Evolutionary conservation across 2,888 invertebrate genomes (phyloP).

Genomic region (Spisula subtruncata): DNA sequence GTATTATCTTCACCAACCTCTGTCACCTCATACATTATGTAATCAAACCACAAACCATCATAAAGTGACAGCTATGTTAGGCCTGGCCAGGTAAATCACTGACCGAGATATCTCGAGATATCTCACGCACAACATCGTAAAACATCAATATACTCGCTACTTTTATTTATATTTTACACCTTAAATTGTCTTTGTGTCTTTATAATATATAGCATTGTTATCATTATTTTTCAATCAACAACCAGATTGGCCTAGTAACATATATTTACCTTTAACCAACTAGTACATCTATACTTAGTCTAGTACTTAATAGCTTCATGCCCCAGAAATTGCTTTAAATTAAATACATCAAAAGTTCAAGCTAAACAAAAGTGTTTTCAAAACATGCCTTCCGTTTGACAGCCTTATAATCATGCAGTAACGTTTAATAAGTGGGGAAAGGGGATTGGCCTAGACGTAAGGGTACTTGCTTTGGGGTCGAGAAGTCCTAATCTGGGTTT

Average conservation of each 20-base stretch:
- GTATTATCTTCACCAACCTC: not conserved
- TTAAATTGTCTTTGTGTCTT: not conserved
- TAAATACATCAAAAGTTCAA: too few species aligned
- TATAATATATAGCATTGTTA: too few species aligned
- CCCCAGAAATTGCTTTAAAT: too few species aligned
- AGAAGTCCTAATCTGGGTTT: too few species aligned
- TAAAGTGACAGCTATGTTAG: not conserved
- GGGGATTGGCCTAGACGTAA: too few species aligned
- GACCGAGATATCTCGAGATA: not conserved
- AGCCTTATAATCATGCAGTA: too few species aligned
- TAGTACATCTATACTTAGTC: too few species aligned
- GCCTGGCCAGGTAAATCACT: not conserved
- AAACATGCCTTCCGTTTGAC: too few species aligned
- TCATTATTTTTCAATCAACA: not conserved
- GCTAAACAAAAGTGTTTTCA: too few species aligned
- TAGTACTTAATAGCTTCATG: too few species aligned
- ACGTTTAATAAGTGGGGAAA: too few species aligned
- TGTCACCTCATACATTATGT: not conserved
- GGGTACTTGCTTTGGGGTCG: too few species aligned
- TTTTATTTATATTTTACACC: not conserved
- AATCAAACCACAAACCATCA: not conserved
- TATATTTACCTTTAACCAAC: not conserved
- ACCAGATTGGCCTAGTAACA: not conserved
- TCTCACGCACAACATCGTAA: not conserved
- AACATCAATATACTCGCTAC: not conserved